Base-by-base conservation (phyloP, 2,888 invertebrate genomes). In the Patella pellucida region DNA sequence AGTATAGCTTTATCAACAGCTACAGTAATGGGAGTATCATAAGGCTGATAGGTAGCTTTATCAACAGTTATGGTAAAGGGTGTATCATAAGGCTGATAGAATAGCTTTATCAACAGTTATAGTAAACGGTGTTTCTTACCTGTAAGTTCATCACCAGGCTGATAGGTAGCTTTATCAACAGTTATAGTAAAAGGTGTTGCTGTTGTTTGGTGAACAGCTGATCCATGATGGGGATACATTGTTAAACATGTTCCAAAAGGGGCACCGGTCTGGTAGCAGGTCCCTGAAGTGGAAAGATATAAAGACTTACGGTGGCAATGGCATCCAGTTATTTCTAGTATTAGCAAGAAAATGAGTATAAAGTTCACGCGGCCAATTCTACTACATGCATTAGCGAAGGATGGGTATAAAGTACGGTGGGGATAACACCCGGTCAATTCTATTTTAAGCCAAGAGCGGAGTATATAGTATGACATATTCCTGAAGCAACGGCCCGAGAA, bases 231-330 rank as follows among this genome's bases (percentile, higher is more conserved):
- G 1, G 62, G 62, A 62, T 62, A 62, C 62, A 62, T 62, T 62
- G 62, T 62, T 23, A 62, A 62, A 62, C 62, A 62, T 14, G 62
- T 62, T 62, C 62, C 62, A 23, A 12, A 62, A 62, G 62, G 62
- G 19, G 62, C 62, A 9, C 62, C 62, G 16, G 23, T 23, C 19
- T 14, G 2, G 23, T 62, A 62, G 14, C 62, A 19, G 3, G 9
- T 62, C 19, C 62, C 62, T 62, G 19, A 62, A 62, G 23, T 23
- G 16, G 7, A 56, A 56, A 56, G 4, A 41, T 41, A 41, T 41
- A 41, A 41, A 41, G 41, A 41, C 41, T 7, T 41, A 41, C 9
- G 41, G 9, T 41, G 41, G 7, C 41, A 41, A 4, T 31, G 31
- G 4, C 31, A 31, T 4, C 31, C 31, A 31, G 3, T 3, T 3